A percentile compares a stretch with the other conserved stretches of the same genome.
Conservation (phyloP, 2,888 invertebrate species). For the Euclidia mi region DNA sequence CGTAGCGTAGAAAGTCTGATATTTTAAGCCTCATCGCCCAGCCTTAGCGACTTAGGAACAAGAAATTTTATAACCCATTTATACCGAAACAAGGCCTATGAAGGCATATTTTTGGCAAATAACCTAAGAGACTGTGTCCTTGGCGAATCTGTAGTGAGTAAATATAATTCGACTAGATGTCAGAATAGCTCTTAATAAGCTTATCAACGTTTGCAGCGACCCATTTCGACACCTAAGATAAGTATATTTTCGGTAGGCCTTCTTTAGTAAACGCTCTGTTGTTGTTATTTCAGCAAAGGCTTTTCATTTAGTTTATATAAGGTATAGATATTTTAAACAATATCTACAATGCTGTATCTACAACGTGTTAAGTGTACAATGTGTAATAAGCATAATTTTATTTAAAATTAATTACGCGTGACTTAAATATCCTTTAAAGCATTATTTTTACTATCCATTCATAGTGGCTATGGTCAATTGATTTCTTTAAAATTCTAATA, state of each 20-base stretch:
- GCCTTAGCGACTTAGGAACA: conserved; percentile 12
- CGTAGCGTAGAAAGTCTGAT: too few relatives aligned
- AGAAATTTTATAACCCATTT: conserved; percentile 24
- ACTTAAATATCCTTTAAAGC: too few relatives aligned
- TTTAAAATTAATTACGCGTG: too few relatives aligned
- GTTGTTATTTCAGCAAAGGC: conserved; percentile 15
- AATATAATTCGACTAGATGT: conserved; percentile 49
- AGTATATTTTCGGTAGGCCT: conserved; percentile 28
- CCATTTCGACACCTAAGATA: conserved; percentile 42
- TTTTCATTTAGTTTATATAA: too few relatives aligned
- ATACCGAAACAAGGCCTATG: conserved; percentile 16
- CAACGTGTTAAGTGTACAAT: too few relatives aligned
- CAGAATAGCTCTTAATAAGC: conserved; percentile 54
- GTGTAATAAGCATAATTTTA: too few relatives aligned
- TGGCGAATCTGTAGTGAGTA: conserved; percentile 25
- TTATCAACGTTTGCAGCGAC: conserved; percentile 58
- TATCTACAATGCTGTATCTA: too few relatives aligned
- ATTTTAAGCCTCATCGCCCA: conserved; percentile 28
- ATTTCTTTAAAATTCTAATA: too few relatives aligned
- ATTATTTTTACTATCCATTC: too few relatives aligned
- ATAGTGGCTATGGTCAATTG: too few relatives aligned
- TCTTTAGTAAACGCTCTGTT: conserved; percentile 8
- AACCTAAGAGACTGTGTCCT: background rate
- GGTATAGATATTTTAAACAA: too few relatives aligned
- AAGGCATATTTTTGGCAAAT: too few relatives aligned